Base-by-base conservation (phyloP, 2,113 vertebrate genomes). In the Hoplias malabaricus region DNA sequence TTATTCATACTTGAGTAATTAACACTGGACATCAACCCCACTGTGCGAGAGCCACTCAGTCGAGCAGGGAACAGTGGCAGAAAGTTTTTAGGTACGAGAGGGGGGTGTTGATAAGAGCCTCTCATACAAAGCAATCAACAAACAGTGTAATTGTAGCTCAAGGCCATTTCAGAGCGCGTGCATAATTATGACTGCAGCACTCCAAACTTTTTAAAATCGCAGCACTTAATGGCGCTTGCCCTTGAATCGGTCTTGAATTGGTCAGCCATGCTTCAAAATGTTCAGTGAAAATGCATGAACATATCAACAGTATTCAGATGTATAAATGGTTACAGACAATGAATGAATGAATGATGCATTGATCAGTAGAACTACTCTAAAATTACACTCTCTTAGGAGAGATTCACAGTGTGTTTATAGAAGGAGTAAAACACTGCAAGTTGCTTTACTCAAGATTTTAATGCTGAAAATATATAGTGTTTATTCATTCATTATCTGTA, bases 1-100 rank as follows among this genome's bases (percentile, higher is more conserved):
- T 93, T 86, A 92, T 93, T 91, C 81, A 92, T 85, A 65, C 74
- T 79, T 56, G 62, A 81, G 88, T 89, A 90, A 91, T 89, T 88
- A 87, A 91, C 87, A 86, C 89, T 83, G 83, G 76, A 25, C 57
- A 79, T 79, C 83, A 72, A 77, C 33, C 77, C 59, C 31, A 27
- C 77, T 70, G 73, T 46, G 53, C 57, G 40, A 70, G 63, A 48
- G 73, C 68, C 73, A 73, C 75, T 80, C 56, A 65, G 67, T 80
- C 27, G 61, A 36, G 27, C n/a, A 66, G 36, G 57, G 57, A 56
- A 71, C 79, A 71, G 73, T 69, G 53, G 67, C 75, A 65, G 56
- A 73, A 81, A 66, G 38, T 48, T 84, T 77, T 78, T 69, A 61
- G 73, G 46, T 46, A 61, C n/a, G 40, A 48, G 48, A 16, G 79